Evolutionary conservation across 2,888 invertebrate species (phyloP).

Genomic region (Spilarctia lutea): DNA sequence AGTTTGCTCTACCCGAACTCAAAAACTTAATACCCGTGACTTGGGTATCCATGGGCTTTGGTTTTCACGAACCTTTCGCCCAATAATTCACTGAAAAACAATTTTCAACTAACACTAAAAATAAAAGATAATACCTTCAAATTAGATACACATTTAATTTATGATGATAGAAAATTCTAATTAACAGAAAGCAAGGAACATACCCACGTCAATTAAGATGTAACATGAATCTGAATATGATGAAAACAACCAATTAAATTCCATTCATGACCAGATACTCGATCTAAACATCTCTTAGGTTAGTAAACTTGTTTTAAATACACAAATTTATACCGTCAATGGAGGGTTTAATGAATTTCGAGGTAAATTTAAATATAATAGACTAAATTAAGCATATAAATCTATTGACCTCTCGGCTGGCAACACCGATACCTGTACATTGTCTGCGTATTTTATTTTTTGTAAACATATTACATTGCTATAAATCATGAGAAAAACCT

Average conservation of each 20-base stretch:
- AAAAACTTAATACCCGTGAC: not conserved
- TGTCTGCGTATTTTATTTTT: too few species aligned
- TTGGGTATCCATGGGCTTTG: too few species aligned
- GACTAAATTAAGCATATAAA: too few species aligned
- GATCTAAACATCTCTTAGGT: not conserved
- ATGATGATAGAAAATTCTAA: not conserved
- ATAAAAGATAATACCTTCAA: not conserved
- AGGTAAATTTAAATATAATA: not conserved
- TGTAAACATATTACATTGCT: too few species aligned
- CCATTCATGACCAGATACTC: not conserved
- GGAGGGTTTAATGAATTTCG: not conserved
- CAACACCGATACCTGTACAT: too few species aligned
- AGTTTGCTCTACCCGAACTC: too few species aligned
- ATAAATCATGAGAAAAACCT: too few species aligned
- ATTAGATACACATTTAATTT: not conserved
- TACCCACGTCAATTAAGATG: not conserved
- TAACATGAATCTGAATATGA: not conserved
- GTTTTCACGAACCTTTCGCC: not conserved
- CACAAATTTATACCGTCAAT: not conserved
- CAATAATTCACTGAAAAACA: too few species aligned
- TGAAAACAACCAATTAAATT: not conserved
- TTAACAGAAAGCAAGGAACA: not conserved
- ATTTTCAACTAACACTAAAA: not conserved
- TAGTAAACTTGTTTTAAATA: not conserved
- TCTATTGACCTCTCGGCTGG: too few species aligned